These are phyloP conservation scores for Otus scops DNA, from an alignment of 2,797 vertebrate species.

Conservation along the genomic window DNA sequence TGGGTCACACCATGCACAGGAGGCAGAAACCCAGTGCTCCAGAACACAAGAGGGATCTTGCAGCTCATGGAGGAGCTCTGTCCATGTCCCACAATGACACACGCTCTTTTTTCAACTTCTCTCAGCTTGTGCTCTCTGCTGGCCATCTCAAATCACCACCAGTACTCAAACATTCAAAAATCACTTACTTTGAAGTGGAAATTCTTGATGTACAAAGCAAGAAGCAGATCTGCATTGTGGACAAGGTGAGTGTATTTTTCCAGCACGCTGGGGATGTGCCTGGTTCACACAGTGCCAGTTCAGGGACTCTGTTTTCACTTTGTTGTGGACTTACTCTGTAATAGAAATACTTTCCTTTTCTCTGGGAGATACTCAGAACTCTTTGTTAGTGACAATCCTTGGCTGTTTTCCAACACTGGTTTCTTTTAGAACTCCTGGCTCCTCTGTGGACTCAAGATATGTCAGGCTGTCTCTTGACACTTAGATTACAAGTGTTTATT, in stretches of 20 bases:
- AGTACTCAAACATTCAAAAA: slow-evolving; percentile 69
- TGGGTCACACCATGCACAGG: slow-evolving; percentile 62
- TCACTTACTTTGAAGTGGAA: slow-evolving; percentile 78
- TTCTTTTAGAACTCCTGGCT: background rate
- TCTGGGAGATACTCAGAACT: background rate
- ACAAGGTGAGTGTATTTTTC: slow-evolving; percentile 76
- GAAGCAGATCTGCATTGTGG: slow-evolving; percentile 79
- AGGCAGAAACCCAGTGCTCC: slow-evolving; percentile 43
- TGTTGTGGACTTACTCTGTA: background rate
- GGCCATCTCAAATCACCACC: slow-evolving; percentile 57
- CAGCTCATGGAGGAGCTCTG: slow-evolving; percentile 26
- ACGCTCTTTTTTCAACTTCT: slow-evolving; percentile 69
- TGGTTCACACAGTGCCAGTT: background rate
- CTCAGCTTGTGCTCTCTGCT: slow-evolving; percentile 72
- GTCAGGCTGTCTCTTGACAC: background rate
- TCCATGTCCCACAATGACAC: slow-evolving; percentile 41
- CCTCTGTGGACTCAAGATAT: background rate
- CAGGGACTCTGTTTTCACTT: background rate
- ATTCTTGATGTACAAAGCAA: slow-evolving; percentile 78
- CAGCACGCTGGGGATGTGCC: background rate
- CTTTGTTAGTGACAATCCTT: background rate
- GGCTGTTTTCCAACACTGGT: background rate
- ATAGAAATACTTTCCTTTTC: background rate
- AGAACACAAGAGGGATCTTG: slow-evolving; percentile 15
- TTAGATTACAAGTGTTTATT: background rate